Percentiles rank a stretch among this genome's conserved stretches.
These are phyloP conservation scores for Scrobipalpa costella DNA, from an alignment of 2,888 invertebrate species.

Conservation along the genomic window DNA sequence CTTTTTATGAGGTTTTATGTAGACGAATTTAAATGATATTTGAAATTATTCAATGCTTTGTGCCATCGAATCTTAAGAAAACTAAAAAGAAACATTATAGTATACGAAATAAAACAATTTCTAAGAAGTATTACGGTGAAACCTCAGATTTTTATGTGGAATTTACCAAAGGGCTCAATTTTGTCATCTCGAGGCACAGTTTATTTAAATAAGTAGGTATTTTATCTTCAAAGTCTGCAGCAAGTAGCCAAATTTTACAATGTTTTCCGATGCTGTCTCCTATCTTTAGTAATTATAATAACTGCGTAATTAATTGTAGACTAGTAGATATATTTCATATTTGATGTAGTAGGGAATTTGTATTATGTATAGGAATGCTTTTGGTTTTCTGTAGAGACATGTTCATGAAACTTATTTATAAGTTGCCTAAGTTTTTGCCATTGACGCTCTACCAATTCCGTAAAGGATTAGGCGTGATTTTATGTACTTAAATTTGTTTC, in stretches of 20 bases:
- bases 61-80: background rate
- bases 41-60: background rate
- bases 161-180: background rate
- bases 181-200: background rate
- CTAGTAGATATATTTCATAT: background rate
- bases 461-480: too few relatives aligned
- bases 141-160: background rate
- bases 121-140: background rate
- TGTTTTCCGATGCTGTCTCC: constrained; percentile 29
- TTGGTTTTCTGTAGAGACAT: too few relatives aligned
- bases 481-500: too few relatives aligned
- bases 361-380: too few relatives aligned
- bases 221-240: background rate
- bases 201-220: background rate
- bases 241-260: constrained; percentile 35
- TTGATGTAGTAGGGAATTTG: background rate
- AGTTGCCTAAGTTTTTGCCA: background rate
- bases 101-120: background rate
- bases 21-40: background rate
- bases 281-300: constrained; percentile 24
- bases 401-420: background rate
- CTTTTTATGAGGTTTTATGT: constrained; percentile 29
- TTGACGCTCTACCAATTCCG: too few relatives aligned
- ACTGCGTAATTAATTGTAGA: background rate
- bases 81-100: background rate